A percentile compares a stretch with the other conserved stretches of the same genome.
Evolutionary conservation across 2,888 invertebrate genomes (phyloP).

Genomic region (Ariolimax columbianus): DNA sequence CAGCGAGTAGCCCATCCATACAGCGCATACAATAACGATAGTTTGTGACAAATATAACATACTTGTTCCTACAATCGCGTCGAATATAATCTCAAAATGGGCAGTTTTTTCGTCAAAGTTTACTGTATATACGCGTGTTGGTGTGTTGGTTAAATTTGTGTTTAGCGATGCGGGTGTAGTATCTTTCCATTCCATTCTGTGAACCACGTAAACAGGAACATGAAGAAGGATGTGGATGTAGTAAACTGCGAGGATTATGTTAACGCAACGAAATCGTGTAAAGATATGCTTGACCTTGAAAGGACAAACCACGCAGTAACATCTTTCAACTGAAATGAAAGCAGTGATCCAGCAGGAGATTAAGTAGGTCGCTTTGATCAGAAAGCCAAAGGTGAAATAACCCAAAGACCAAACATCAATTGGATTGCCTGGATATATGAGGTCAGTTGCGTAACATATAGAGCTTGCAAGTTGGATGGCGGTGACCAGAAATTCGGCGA

Average conservation of each 20-base stretch:
- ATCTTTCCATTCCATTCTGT: not conserved
- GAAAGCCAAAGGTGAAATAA: not conserved
- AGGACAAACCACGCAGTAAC: constrained; percentile 25
- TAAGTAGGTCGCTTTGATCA: not conserved
- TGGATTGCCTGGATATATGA: not conserved
- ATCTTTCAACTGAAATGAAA: constrained; percentile 22
- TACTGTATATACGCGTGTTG: not conserved
- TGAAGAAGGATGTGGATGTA: not conserved
- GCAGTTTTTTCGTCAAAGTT: not conserved
- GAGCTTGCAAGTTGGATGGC: no score
- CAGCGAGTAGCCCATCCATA: not conserved
- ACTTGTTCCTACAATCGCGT: not conserved
- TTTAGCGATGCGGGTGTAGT: not conserved
- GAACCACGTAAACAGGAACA: not conserved
- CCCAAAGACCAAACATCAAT: not conserved
- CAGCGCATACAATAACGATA: constrained; percentile 4
- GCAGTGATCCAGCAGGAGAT: constrained; percentile 35
- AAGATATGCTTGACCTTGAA: constrained; percentile 27
- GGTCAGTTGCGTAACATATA: not conserved
- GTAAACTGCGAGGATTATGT: not conserved
- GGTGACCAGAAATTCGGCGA: not conserved
- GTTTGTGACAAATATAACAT: not conserved
- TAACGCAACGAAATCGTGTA: not conserved
- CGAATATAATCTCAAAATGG: not conserved
- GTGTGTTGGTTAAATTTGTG: not conserved